Evolutionary conservation across 2,888 invertebrate species (phyloP).

Genomic region (Hoplodrina blanda): DNA sequence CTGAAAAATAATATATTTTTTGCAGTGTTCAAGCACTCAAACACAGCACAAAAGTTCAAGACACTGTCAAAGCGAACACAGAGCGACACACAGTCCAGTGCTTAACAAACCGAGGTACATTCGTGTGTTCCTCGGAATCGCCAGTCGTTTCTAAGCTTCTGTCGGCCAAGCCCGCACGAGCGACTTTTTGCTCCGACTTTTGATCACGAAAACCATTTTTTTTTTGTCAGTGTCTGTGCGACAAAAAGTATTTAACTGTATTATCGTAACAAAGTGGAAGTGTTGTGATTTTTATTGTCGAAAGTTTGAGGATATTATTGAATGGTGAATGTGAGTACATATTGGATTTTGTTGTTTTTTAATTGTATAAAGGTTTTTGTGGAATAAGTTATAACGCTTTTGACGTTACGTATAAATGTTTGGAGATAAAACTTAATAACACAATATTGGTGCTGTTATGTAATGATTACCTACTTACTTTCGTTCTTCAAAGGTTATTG

Average conservation of each 20-base stretch:
- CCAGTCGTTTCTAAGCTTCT: conserved; percentile 67
- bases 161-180: conserved; percentile 62
- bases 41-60: conserved; percentile 9
- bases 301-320: conserved; percentile 55
- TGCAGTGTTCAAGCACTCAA: not conserved
- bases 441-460: too few species aligned
- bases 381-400: not conserved
- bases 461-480: too few species aligned
- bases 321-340: conserved; percentile 55
- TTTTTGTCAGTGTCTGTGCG: conserved; percentile 57
- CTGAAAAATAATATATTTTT: not conserved
- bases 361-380: not conserved
- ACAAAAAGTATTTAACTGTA: conserved; percentile 56
- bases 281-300: conserved; percentile 60
- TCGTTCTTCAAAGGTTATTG: too few species aligned
- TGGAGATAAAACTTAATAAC: too few species aligned
- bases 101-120: conserved; percentile 36
- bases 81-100: conserved; percentile 55
- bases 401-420: not conserved
- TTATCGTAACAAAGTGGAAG: conserved; percentile 52
- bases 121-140: conserved; percentile 49
- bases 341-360: conserved; percentile 28
- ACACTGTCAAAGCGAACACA: conserved; percentile 27
- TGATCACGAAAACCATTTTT: conserved; percentile 58
- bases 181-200: conserved; percentile 53